Evolutionary conservation across 2,797 vertebrate species (phyloP).

Genomic region (Pseudotriccus pelzelni): DNA sequence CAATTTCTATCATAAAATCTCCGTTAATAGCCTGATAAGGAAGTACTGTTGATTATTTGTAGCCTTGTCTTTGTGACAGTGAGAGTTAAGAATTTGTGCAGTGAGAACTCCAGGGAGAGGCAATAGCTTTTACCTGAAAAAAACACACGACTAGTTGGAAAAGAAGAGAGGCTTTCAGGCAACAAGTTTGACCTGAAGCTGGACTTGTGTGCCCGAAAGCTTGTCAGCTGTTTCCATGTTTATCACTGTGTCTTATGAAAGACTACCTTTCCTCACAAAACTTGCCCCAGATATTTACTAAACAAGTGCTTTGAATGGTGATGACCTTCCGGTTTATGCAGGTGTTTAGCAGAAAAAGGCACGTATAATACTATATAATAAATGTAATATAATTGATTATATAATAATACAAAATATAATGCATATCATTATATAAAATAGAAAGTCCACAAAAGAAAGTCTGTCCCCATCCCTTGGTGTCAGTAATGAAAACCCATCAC

Average conservation of each 20-base stretch:
- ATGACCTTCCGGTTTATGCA: neutral
- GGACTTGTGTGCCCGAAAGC: neutral
- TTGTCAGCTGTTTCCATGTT: neutral
- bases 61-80: neutral
- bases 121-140: neutral
- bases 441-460: neutral
- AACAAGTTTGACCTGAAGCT: neutral
- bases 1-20: conserved; percentile 2
- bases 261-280: neutral
- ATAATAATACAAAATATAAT: neutral
- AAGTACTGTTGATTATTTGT: neutral
- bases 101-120: neutral
- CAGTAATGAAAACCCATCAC: neutral
- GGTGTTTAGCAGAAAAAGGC: neutral
- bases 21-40: neutral
- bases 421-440: neutral
- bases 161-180: neutral
- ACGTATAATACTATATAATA: neutral
- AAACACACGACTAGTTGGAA: neutral
- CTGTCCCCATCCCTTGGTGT: neutral
- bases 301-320: neutral
- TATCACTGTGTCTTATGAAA: neutral
- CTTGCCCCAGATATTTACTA: neutral
- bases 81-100: neutral
- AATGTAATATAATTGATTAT: neutral